Base-by-base conservation (phyloP, 1,140 invertebrate species). In the Batillaria attramentaria region DNA sequence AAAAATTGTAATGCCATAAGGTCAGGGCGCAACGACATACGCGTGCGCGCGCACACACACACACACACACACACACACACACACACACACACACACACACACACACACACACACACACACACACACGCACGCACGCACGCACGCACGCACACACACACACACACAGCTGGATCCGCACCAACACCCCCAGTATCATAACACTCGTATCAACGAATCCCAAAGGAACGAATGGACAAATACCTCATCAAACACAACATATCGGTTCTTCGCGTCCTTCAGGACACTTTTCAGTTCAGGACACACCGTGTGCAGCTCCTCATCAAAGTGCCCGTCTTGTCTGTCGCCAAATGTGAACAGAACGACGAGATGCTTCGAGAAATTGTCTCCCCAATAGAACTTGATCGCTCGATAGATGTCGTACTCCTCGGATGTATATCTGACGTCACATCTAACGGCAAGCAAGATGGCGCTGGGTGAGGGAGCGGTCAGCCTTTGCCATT, bases 391-490 rank as follows among this genome's bases (percentile, higher is more conserved):
- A 0, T n/a, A 39, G 20, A 0, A 41, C 54, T 75, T 75, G 28
- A 75, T 2, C 37, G 1, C 31, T 13, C 42, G 37, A 57, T 39
- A 75, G 54, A 62, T 75, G 33, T 75, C 54, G 54, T 75, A 24
- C 39, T 75, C 73, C 54, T 75, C 73, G 18, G 33, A 20, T 39
- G 73, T 75, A 57, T 75, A 75, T 50, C 73, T 50, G 2, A 42
- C 54, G 57, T 75, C 73, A 75, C 73, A 75, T n/a, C 73, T 39
- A 39, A 75, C 73, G 13, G 73, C 73, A 50, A 75, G 57, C 37
- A 75, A 35, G 37, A 75, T 65, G 73, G 37, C 73, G 73, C 62
- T n/a, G 0, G 2, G 5, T 4, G 28, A 28, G 20, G 37, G 46
- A 37, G 72, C 54, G 46, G 41, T 46, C 41, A 70, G 41, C 10